These are phyloP conservation scores for Penaeus chinensis DNA, from an alignment of 1,140 invertebrate genomes.

Conservation along the genomic window DNA sequence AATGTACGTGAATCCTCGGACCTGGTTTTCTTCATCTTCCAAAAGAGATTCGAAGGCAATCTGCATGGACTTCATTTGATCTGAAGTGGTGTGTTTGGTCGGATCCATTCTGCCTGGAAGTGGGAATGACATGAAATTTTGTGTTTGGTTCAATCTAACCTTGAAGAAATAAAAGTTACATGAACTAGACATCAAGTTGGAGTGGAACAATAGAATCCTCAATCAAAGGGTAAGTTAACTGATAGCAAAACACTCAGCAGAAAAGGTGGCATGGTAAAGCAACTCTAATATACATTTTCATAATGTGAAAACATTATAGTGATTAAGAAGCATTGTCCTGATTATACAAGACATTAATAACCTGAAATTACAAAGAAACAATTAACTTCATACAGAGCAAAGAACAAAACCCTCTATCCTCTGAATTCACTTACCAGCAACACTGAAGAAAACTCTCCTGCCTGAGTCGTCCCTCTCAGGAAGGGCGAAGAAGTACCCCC, in stretches of 20 bases:
- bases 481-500: conserved; percentile 83
- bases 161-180: conserved; percentile 70
- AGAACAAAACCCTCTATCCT: background rate
- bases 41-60: conserved; percentile 80
- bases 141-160: background rate
- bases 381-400: too few relatives aligned
- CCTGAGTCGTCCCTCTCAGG: conserved; percentile 79
- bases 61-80: conserved; percentile 77
- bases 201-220: background rate
- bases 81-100: conserved; percentile 75
- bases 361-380: too few relatives aligned
- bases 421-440: conserved; percentile 18
- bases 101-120: conserved; percentile 76
- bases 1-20: conserved; percentile 74
- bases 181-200: background rate
- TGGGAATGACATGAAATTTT: conserved; percentile 42
- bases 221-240: too few relatives aligned
- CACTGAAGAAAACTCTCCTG: conserved; percentile 77
- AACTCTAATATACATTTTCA: too few relatives aligned
- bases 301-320: too few relatives aligned
- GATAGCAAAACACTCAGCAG: too few relatives aligned
- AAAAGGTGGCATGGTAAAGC: too few relatives aligned
- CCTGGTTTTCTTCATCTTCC: conserved; percentile 79
- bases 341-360: too few relatives aligned
- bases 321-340: too few relatives aligned